These are phyloP conservation scores for Oryzias melastigma DNA, from an alignment of 2,113 vertebrate genomes.

Conservation along the genomic window DNA sequence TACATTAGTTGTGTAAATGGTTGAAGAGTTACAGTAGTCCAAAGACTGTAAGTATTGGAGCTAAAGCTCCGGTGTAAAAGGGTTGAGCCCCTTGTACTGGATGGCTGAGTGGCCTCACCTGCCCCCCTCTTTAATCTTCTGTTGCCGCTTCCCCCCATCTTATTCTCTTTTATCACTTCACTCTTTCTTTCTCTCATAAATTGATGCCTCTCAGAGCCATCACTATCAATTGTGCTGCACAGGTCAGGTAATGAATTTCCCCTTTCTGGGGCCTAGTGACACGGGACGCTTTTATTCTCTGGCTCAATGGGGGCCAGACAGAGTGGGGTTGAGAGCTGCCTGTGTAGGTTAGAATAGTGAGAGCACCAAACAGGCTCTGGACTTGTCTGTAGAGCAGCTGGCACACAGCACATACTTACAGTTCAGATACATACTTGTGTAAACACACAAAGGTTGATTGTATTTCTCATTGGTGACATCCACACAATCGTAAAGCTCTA, in stretches of 20 bases:
- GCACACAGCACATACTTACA: conserved; percentile 1
- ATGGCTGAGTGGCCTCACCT: conserved; percentile 21
- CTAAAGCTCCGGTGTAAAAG: too few species aligned
- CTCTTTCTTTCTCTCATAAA: conserved; percentile 28
- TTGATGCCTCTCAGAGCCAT: conserved; percentile 38
- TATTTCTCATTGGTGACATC: too few species aligned
- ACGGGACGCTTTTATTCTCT: conserved; percentile 48
- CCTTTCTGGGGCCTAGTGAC: conserved; percentile 40
- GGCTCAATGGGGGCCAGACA: conserved; percentile 35
- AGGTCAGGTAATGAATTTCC: conserved; percentile 61
- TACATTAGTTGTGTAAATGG: too few species aligned
- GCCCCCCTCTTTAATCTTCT: conserved; percentile 22
- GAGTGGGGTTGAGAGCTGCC: conserved; percentile 26
- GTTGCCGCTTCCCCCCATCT: conserved; percentile 18
- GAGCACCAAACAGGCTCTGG: conserved; percentile 46
- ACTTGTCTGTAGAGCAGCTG: conserved; percentile 25
- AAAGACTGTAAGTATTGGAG: too few species aligned
- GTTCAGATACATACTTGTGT: too few species aligned
- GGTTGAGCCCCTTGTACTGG: too few species aligned
- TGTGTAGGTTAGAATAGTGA: conserved; percentile 35
- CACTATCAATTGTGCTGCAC: conserved; percentile 48
- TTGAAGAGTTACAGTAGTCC: too few species aligned
- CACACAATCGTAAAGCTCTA: too few species aligned
- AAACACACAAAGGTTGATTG: too few species aligned
- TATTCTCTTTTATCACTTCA: conserved; percentile 32